Evolutionary conservation across 2,888 invertebrate genomes (phyloP), one percentile per base, ranked within the genome.

Genomic region (Daptonema setosum): DNA sequence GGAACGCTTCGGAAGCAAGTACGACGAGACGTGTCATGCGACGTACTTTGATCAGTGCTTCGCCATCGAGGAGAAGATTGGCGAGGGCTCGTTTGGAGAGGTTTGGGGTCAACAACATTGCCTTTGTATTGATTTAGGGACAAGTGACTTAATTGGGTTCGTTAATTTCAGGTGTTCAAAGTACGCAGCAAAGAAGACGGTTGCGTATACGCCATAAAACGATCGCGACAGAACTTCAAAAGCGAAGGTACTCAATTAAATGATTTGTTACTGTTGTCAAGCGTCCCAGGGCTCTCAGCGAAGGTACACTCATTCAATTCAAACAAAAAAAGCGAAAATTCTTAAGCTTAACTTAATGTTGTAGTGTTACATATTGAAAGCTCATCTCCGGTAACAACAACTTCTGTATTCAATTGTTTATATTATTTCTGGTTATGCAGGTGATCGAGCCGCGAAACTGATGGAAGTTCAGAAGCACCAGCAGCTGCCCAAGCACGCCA

Each of bases 1-100:
- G 3, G 26, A 52, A 3, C 14, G 30, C 45, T 48, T 25, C 22
- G 57, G 70, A 57, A 65, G 67, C 1, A 60, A 62, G 26, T 74
- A 75, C 65, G 68, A 73, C 62, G 67, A 65, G 25, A 62, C 63
- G 41, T 68, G 63, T 43, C 63, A 75, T 59, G 72, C 77, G 53
- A 72, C 78, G 1, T 82, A 81, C 66, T 80, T 82, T 66, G 78
- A 81, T 54, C 81, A 82, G 68, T 78, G 79, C 62, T 83, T 81
- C 67, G 73, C 75, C n/a, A 73, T 78, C 28, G 71, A 78, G 22
- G 71, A 73, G 3, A 77, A 78, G 63, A 75, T 83, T 45, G 83
- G 83, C 1, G 79, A 79, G 67, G 83, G 83, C 1, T 82, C 81
- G 2, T 83, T 83, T 74, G 83, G 83, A 11, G 80, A 80, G 66